Conservation (phyloP, 2,888 invertebrate species). For the Tridacna gigas region DNA sequence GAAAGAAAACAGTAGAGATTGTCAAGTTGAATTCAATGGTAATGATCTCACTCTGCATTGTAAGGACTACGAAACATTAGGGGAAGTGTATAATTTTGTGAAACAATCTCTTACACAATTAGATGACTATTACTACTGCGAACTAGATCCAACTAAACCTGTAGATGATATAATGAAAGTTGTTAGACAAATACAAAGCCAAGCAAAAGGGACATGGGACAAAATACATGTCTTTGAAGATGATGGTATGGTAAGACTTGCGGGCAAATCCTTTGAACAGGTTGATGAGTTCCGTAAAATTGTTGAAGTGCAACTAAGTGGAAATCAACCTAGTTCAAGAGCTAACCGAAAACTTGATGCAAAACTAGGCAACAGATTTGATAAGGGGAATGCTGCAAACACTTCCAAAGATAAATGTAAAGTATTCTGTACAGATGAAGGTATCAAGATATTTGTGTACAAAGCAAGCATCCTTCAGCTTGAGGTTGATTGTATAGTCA, state of each 20-base stretch:
- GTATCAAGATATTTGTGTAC: slow-evolving; percentile 14
- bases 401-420: background rate
- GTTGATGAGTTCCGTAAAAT: slow-evolving; percentile 1
- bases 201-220: too few species aligned
- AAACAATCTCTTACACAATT: background rate
- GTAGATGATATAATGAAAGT: background rate
- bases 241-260: background rate
- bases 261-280: background rate
- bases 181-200: too few species aligned
- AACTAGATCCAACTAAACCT: background rate
- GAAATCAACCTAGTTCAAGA: background rate
- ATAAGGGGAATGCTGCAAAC: background rate
- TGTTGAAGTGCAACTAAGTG: background rate
- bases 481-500: slow-evolving; percentile 47
- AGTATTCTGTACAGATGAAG: slow-evolving; percentile 2
- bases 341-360: background rate
- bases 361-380: background rate
- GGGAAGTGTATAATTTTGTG: background rate
- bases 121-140: background rate
- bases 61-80: background rate
- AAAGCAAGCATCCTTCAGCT: slow-evolving; percentile 30
- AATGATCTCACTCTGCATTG: background rate
- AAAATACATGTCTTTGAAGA: slow-evolving; percentile 1
- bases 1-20: background rate
- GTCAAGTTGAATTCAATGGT: background rate